These are phyloP conservation scores for Podabrus alpinus DNA, from an alignment of 2,888 invertebrate genomes.

Conservation along the genomic window DNA sequence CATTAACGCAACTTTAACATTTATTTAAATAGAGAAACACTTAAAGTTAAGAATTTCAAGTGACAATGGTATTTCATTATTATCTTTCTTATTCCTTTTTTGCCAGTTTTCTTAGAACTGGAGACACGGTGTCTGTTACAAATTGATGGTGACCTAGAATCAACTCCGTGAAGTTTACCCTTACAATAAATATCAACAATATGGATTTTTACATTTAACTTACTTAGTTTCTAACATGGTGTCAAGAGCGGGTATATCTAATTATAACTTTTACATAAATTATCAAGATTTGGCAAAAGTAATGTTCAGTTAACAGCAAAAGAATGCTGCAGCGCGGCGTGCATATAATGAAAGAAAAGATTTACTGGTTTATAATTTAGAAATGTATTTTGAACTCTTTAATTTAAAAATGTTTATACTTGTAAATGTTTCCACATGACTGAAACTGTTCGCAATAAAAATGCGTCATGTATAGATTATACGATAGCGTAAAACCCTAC, in stretches of 20 bases:
- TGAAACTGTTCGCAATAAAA: not conserved
- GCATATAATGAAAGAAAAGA: not conserved
- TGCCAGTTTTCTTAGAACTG: conserved; percentile 17
- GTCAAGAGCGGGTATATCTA: not conserved
- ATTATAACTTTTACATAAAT: conserved; percentile 4
- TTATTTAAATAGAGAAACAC: conserved; percentile 15
- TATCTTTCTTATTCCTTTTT: conserved; percentile 14
- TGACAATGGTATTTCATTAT: conserved; percentile 18
- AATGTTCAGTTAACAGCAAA: not conserved
- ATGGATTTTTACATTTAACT: conserved; percentile 3
- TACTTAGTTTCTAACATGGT: not conserved
- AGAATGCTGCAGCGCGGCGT: not conserved
- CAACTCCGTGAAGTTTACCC: conserved; percentile 10
- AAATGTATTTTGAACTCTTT: not conserved
- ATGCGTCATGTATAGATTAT: conserved; percentile 2
- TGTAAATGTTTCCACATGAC: not conserved
- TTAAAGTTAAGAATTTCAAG: conserved; percentile 18
- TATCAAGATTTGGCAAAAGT: not conserved
- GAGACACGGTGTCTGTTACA: conserved; percentile 22
- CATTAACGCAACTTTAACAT: conserved; percentile 13
- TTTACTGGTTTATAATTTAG: not conserved
- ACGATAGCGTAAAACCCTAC: not conserved
- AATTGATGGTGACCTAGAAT: conserved; percentile 24
- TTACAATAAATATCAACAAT: conserved; percentile 19
- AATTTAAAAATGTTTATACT: not conserved